Evolutionary conservation across 2,888 invertebrate species (phyloP), one percentile per base, ranked within the genome.

Genomic region (Heterodera filipjevi): DNA sequence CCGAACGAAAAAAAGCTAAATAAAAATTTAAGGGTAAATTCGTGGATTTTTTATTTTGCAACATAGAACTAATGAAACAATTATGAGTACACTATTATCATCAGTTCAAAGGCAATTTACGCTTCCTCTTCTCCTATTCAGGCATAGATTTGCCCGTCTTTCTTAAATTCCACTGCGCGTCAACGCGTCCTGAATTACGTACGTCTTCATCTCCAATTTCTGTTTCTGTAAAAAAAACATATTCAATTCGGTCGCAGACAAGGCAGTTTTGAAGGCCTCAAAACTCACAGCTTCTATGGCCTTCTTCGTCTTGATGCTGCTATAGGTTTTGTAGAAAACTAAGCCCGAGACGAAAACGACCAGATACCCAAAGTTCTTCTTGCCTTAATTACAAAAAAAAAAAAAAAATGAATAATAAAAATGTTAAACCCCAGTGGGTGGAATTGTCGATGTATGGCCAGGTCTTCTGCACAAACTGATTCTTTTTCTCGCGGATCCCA

Each of bases 271-370:
- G n/a, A n/a, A n/a, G n/a, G 5, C 59, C 5, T 22, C n/a, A n/a
- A 10, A 59, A 27, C 59, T 27, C 1, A 27, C 59, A n/a, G n/a
- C 27, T 1, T n/a, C 59, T 30, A 32, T 66, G 5, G 77, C 30
- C 22, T 68, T 44, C 33, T 76, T 66, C 59, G 81, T 85, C 82
- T 86, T 87, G 82, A 83, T 84, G 78, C 77, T 79, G 75, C 81
- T 81, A 80, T 86, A 86, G 86, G 85, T 84, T 82, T 87, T 85
- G 82, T 85, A 85, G 49, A 83, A 77, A 80, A 86, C 79, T 78
- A 84, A 87, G 77, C 82, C 83, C 39, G 75, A 46, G 16, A 53
- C 8, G 27, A 12, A 5, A 59, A n/a, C 8, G 27, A n/a, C 10
- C 59, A 59, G 27, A 59, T 59, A 59, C 2, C 59, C 59, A 6